Conservation (phyloP, 2,113 vertebrate species). For the Zeus faber region DNA sequence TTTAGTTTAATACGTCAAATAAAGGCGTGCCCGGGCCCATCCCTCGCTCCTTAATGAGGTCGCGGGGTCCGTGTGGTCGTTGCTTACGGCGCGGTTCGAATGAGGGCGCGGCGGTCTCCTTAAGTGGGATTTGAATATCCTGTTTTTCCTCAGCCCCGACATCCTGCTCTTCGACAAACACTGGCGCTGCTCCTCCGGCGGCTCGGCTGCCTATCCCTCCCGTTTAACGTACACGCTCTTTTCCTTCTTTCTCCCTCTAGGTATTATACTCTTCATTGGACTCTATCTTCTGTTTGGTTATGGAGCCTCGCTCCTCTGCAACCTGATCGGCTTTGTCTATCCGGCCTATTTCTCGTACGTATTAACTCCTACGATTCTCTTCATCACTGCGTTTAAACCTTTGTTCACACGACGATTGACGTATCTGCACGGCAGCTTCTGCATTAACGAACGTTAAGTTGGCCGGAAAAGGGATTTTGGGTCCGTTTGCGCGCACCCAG, state of each 20-base stretch:
- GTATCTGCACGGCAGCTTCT: not conserved
- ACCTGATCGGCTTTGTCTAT: slow-evolving; percentile 90
- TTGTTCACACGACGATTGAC: not conserved
- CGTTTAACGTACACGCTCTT: not conserved
- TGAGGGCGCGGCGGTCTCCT: not conserved
- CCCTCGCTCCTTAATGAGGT: not conserved
- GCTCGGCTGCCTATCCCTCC: not conserved
- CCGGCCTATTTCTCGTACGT: slow-evolving; percentile 94
- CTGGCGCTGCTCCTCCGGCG: too few relatives aligned
- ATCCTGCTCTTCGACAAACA: too few relatives aligned
- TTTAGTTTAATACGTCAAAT: too few relatives aligned
- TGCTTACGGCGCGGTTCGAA: too few relatives aligned
- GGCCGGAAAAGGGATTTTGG: not conserved
- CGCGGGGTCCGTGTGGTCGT: not conserved
- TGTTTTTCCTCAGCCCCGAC: too few relatives aligned
- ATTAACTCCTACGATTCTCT: not conserved
- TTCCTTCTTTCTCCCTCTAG: slow-evolving; percentile 56
- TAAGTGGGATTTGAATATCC: not conserved
- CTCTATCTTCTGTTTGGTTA: slow-evolving; percentile 90
- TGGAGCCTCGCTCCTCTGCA: slow-evolving; percentile 90
- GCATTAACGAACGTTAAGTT: not conserved
- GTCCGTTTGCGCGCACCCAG: too few relatives aligned
- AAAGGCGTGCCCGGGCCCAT: too few relatives aligned
- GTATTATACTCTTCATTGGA: slow-evolving; percentile 66
- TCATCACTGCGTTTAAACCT: not conserved